phyloP scores from a whole-genome alignment of 2,797 vertebrate species.

The Sarcophilus harrisii region DNA sequence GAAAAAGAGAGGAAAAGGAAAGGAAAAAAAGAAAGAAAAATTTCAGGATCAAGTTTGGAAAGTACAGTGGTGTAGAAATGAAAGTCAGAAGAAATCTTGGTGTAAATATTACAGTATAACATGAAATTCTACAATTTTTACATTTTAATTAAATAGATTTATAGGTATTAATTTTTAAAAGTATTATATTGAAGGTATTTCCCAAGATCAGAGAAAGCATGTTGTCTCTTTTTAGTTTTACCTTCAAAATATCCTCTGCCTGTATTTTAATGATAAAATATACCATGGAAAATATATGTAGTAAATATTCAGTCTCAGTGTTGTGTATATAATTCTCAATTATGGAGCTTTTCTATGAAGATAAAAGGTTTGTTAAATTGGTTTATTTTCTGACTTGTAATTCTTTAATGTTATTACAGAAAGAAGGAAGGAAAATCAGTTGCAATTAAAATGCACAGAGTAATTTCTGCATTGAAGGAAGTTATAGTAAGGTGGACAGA shows the following conservation, averaged over 20 bases:
- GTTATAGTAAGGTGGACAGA: conserved; percentile 69
- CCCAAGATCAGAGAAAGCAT: conserved; percentile 33
- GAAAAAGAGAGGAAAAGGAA: conserved; percentile 68
- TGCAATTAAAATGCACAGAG: conserved; percentile 19
- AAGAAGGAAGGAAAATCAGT: conserved; percentile 78
- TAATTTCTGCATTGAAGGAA: conserved; percentile 77
- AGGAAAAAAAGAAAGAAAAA: conserved; percentile 68
- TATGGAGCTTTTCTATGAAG: conserved; percentile 69
- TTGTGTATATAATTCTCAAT: conserved; percentile 59
- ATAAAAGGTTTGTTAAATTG: conserved; percentile 69
- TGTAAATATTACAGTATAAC: conserved; percentile 64
- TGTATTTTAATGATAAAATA: conserved; percentile 55
- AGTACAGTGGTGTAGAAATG: conserved; percentile 58
- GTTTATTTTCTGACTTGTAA: conserved; percentile 80
- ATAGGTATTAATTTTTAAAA: conserved; percentile 29
- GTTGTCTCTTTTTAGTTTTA: neutral
- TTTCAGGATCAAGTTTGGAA: conserved; percentile 31
- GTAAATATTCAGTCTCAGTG: conserved; percentile 18
- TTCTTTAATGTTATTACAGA: conserved; percentile 80
- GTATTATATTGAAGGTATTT: neutral
- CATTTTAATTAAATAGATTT: conserved; percentile 62
- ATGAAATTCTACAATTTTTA: conserved; percentile 46
- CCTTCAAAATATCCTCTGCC: conserved; percentile 38
- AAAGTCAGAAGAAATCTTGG: conserved; percentile 44
- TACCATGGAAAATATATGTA: neutral